Evolutionary conservation across 1,140 invertebrate species (phyloP), one percentile per base, ranked within the genome.

Genomic region (Heliconius nattereri): DNA sequence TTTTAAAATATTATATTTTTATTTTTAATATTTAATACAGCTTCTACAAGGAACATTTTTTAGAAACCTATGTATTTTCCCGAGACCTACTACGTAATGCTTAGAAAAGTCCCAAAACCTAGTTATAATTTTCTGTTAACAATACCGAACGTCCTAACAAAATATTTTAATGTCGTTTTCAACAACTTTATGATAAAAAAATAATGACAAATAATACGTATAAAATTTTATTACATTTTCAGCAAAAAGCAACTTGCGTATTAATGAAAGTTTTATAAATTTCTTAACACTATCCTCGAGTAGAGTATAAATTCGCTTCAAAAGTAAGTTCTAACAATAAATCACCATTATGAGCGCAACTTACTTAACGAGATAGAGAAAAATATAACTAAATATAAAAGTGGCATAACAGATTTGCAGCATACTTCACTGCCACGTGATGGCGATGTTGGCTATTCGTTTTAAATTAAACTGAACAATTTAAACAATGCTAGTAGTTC

Each of bases 381-480:
- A 78, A 83, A 78, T 80, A 78, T 81, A 71, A 81, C 52, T 52
- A 66, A 66, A 66, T 66, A 66, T 66, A 66, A 66, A 66, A 66
- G 29, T 49, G 74, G 49, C 57, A 71, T 79, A 81, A 81, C 78
- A 81, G 76, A 81, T 75, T 71, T 35, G 76, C 75, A 76, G 78
- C 76, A 80, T 83, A 80, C 73, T 82, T 77, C 57, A 76, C 35
- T 71, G 73, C 78, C 73, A 35, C 23, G 32, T 57, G 32, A 73
- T 76, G 29, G 32, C 40, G 32, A 73, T 76, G 52, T 29, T 40
- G 77, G 73, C 70, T 78, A 49, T 76, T 81, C 52, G 81, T 73
- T 74, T 71, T 72, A 84, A 85, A 90, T 91, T 92, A 89, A 88
- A 87, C 81, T 85, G 81, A 89, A 86, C 89, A 84, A 86, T 92